phyloP scores from a whole-genome alignment of 2,113 vertebrate genomes.

The Cheirogaleus medius region DNA sequence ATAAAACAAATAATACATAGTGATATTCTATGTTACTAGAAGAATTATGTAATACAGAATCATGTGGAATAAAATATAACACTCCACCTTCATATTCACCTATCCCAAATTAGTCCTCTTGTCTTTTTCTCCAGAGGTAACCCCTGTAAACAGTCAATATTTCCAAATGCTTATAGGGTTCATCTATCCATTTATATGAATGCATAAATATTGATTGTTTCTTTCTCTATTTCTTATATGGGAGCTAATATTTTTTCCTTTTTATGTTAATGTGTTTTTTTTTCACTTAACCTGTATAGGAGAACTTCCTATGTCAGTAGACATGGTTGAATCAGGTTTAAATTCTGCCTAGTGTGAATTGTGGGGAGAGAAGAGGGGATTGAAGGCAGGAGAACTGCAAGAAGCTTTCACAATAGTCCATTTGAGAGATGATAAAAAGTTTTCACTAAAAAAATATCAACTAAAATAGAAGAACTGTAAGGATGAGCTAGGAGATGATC shows the following conservation, averaged over 20 bases:
- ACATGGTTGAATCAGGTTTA: background rate
- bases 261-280: background rate
- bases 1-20: background rate
- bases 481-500: background rate
- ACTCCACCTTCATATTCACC: background rate
- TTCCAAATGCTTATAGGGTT: background rate
- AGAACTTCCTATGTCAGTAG: background rate
- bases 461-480: background rate
- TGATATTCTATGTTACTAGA: background rate
- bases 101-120: background rate
- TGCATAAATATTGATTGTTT: background rate
- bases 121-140: background rate
- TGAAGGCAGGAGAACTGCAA: background rate
- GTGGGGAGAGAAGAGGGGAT: background rate
- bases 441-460: background rate
- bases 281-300: background rate
- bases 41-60: background rate
- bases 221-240: background rate
- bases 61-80: background rate
- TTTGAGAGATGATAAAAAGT: background rate
- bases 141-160: background rate
- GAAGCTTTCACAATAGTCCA: background rate
- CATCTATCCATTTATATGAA: background rate
- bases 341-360: background rate
- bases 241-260: background rate